Conservation (phyloP, 2,797 vertebrate genomes). For the Silurus aristotelis region DNA sequence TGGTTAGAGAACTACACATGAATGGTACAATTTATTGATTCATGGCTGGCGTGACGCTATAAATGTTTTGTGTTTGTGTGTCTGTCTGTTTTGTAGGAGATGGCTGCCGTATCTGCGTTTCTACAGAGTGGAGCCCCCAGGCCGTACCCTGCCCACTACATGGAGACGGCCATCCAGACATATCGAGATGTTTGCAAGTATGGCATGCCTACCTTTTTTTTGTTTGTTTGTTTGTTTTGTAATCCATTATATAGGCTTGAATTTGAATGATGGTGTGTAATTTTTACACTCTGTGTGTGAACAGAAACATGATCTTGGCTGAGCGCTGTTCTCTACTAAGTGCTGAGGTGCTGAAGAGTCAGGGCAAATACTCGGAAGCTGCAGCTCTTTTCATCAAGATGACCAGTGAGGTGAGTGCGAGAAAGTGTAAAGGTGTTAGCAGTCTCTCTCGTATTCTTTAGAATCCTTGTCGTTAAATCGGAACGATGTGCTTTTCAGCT, state of each 20-base stretch:
- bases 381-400: conserved; percentile 95
- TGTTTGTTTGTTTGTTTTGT: background rate
- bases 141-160: conserved; percentile 95
- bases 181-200: conserved; percentile 98
- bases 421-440: background rate
- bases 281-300: background rate
- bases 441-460: background rate
- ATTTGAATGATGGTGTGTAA: background rate
- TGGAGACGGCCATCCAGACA: conserved; percentile 97
- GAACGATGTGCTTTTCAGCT: background rate
- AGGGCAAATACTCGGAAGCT: conserved; percentile 93
- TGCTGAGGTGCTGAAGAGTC: conserved; percentile 95
- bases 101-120: conserved; percentile 96
- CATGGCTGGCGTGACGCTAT: background rate
- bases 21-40: background rate
- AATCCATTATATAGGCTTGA: background rate
- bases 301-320: conserved; percentile 92
- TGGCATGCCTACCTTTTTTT: conserved; percentile 49
- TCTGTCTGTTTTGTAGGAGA: conserved; percentile 79
- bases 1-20: conserved; percentile 76
- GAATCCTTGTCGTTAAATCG: background rate
- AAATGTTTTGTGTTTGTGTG: background rate
- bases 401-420: conserved; percentile 88
- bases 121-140: conserved; percentile 89
- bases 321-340: conserved; percentile 95